Evolutionary conservation across 2,888 invertebrate genomes (phyloP).

Genomic region (Meta bourneti): DNA sequence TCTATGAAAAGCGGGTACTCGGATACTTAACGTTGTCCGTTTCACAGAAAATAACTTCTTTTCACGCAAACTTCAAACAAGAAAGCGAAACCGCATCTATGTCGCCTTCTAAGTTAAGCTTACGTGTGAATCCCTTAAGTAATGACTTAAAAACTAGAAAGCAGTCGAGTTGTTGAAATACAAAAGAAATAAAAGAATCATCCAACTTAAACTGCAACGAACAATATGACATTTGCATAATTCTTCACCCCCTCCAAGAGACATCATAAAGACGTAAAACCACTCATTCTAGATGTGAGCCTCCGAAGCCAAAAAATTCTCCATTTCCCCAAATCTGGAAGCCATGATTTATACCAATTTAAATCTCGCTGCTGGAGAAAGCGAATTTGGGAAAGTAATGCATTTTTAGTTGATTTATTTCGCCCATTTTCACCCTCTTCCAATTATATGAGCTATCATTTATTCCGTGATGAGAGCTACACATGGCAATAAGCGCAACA

Average conservation of each 20-base stretch:
- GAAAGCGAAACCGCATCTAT: neutral
- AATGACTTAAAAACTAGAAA: neutral
- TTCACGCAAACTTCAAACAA: too few relatives aligned
- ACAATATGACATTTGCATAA: neutral
- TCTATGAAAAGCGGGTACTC: too few relatives aligned
- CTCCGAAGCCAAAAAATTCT: neutral
- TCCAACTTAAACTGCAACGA: neutral
- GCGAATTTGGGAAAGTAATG: neutral
- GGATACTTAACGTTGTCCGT: too few relatives aligned
- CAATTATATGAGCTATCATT: conserved; percentile 29
- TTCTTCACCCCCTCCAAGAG: neutral
- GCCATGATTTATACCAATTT: neutral
- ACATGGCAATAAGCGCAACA: conserved; percentile 14
- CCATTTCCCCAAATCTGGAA: neutral
- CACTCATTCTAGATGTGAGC: too few relatives aligned
- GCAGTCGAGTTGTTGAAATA: neutral
- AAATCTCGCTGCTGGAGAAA: neutral
- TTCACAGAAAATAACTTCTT: too few relatives aligned
- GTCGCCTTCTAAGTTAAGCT: neutral
- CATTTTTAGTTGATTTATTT: conserved; percentile 31
- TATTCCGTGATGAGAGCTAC: conserved; percentile 14
- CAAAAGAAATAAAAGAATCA: neutral
- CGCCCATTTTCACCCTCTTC: conserved; percentile 11
- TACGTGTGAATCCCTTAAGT: neutral
- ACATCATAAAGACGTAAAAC: neutral